These are phyloP conservation scores for Coptotermes formosanus DNA, from an alignment of 1,140 invertebrate species.

Conservation along the genomic window DNA sequence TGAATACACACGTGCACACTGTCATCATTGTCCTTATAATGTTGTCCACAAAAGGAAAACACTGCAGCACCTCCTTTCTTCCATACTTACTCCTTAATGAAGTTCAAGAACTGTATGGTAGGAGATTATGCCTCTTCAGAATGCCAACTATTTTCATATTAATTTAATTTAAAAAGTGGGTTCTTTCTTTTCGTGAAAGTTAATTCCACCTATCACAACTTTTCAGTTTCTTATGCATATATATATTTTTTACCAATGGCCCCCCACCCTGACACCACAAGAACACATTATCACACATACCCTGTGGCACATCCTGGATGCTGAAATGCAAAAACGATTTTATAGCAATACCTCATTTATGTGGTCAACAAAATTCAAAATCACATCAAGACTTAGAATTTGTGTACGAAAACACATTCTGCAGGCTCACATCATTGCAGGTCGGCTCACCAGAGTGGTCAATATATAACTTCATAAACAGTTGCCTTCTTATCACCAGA, in stretches of 20 bases:
- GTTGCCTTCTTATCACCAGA: constrained; percentile 99
- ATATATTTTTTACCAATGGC: background rate
- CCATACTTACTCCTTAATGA: no score
- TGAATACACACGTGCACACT: background rate
- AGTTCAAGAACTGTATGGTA: no score
- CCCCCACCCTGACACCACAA: background rate
- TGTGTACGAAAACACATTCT: no score
- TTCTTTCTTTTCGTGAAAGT: no score
- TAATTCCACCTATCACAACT: background rate
- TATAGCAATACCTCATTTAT: background rate
- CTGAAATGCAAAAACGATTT: background rate
- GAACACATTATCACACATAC: background rate
- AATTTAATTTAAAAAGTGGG: no score
- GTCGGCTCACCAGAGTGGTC: constrained; percentile 37
- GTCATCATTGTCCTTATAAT: background rate
- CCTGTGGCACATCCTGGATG: background rate
- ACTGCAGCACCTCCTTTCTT: no score
- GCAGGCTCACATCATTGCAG: no score
- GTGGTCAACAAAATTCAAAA: no score
- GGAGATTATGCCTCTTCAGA: no score
- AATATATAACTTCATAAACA: constrained; percentile 98
- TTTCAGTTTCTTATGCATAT: no score
- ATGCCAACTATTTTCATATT: no score
- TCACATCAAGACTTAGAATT: no score
- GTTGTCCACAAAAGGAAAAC: background rate